Evolutionary conservation across 2,888 invertebrate genomes (phyloP).

Genomic region (Carabus problematicus): DNA sequence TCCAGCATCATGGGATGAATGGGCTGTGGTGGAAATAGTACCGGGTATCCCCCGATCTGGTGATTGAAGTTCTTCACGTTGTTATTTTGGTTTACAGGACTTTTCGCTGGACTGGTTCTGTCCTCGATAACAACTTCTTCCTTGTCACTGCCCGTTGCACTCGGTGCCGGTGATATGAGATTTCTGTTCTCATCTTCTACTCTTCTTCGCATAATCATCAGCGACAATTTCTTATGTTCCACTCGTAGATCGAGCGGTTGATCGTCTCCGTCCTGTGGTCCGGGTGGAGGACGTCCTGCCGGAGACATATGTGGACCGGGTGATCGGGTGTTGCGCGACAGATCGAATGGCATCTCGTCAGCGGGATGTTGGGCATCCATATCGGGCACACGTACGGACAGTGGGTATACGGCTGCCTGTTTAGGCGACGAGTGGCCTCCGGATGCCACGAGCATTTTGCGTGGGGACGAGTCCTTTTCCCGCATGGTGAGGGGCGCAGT

Average conservation of each 20-base stretch:
- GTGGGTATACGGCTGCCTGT: constrained; percentile 76
- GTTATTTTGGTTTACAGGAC: constrained; percentile 30
- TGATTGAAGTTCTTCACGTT: constrained; percentile 48
- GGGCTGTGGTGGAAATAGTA: constrained; percentile 67
- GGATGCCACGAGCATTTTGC: constrained; percentile 76
- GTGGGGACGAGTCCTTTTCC: constrained; percentile 91
- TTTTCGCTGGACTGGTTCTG: constrained; percentile 49
- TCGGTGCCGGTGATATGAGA: constrained; percentile 69
- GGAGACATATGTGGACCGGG: constrained; percentile 66
- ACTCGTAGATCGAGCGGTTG: constrained; percentile 89
- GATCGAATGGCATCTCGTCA: constrained; percentile 72
- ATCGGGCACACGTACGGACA: constrained; percentile 67
- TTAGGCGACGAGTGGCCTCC: constrained; percentile 72
- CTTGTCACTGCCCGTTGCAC: constrained; percentile 47
- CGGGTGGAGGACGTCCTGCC: constrained; percentile 64
- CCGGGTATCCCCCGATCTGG: constrained; percentile 58
- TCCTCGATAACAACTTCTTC: constrained; percentile 51
- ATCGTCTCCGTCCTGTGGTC: constrained; percentile 61
- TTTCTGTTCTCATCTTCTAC: constrained; percentile 89
- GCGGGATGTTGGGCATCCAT: constrained; percentile 46
- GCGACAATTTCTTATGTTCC: constrained; percentile 76
- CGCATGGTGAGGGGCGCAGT: constrained; percentile 68
- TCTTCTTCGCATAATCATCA: constrained; percentile 60
- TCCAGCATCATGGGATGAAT: constrained; percentile 76
- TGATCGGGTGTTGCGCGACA: constrained; percentile 63